These are phyloP conservation scores for Babyrousa celebensis DNA, from an alignment of 2,797 vertebrate species.

Conservation along the genomic window DNA sequence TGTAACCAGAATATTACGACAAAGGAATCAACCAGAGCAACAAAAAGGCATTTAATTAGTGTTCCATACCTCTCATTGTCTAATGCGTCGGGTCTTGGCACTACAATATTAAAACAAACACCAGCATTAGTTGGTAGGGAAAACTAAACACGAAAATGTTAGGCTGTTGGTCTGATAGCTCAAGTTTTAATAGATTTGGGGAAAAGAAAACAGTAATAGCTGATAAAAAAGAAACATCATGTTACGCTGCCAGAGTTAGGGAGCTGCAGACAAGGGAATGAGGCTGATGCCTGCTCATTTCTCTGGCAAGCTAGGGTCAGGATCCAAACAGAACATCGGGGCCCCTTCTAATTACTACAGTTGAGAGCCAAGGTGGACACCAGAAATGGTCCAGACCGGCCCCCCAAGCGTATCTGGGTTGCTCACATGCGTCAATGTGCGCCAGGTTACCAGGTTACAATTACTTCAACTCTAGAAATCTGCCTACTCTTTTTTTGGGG, in stretches of 20 bases:
- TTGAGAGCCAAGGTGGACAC: not conserved
- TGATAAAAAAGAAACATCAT: slow-evolving; percentile 70
- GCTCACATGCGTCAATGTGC: not conserved
- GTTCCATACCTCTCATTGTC: slow-evolving; percentile 97
- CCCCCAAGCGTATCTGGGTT: not conserved
- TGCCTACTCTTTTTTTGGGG: not conserved
- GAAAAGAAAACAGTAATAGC: slow-evolving; percentile 76
- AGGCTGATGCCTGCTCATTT: not conserved
- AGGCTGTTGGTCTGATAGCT: slow-evolving; percentile 85
- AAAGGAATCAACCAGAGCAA: slow-evolving; percentile 80
- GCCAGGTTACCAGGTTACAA: not conserved
- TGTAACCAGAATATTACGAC: slow-evolving; percentile 68
- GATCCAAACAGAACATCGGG: not conserved
- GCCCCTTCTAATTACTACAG: not conserved
- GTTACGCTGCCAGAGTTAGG: slow-evolving; percentile 67
- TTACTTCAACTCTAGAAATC: not conserved
- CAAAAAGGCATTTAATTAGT: slow-evolving; percentile 84
- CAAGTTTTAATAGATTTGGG: slow-evolving; percentile 81
- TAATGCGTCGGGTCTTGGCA: slow-evolving; percentile 93
- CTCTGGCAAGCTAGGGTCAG: not conserved
- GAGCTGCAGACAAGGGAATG: not conserved
- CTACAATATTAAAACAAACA: slow-evolving; percentile 93
- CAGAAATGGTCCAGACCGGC: not conserved
- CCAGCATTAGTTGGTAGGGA: slow-evolving; percentile 89
- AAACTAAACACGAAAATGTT: slow-evolving; percentile 86